phyloP scores from a whole-genome alignment of 2,797 vertebrate genomes.

The Micropoecilia bifurca region DNA sequence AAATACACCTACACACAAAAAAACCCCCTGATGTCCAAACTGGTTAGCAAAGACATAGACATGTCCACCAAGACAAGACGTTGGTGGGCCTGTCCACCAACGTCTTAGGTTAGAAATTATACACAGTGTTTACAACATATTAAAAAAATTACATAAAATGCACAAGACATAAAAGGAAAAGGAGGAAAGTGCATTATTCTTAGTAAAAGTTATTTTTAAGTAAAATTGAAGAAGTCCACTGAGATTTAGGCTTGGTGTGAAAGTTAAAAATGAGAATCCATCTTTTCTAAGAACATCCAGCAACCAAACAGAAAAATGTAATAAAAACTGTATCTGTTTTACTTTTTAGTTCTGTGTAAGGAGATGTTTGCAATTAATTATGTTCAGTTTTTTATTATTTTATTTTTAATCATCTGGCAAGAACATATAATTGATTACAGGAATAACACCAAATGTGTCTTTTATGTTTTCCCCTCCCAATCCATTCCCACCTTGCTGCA shows the following conservation, averaged over 20 bases:
- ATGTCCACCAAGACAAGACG: too few relatives aligned
- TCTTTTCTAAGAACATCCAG: neutral
- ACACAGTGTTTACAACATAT: neutral
- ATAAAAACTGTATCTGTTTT: neutral
- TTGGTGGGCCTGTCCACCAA: neutral
- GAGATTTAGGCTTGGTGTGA: neutral
- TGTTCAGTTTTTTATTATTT: too few relatives aligned
- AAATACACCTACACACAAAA: neutral
- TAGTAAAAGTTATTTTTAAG: too few relatives aligned
- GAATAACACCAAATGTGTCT: neutral
- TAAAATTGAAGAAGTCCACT: neutral
- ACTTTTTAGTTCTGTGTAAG: too few relatives aligned
- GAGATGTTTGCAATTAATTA: too few relatives aligned
- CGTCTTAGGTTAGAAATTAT: neutral
- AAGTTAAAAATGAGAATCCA: neutral
- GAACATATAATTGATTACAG: neutral
- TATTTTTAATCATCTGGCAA: neutral
- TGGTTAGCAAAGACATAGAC: neutral
- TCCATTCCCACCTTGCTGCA: neutral
- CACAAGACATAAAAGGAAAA: neutral
- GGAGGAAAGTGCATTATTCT: neutral
- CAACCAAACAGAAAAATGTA: neutral
- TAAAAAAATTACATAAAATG: neutral
- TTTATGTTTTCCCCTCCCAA: neutral
- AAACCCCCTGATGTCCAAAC: neutral